Conservation (phyloP, 2,797 vertebrate species). For the Smutsia gigantea region DNA sequence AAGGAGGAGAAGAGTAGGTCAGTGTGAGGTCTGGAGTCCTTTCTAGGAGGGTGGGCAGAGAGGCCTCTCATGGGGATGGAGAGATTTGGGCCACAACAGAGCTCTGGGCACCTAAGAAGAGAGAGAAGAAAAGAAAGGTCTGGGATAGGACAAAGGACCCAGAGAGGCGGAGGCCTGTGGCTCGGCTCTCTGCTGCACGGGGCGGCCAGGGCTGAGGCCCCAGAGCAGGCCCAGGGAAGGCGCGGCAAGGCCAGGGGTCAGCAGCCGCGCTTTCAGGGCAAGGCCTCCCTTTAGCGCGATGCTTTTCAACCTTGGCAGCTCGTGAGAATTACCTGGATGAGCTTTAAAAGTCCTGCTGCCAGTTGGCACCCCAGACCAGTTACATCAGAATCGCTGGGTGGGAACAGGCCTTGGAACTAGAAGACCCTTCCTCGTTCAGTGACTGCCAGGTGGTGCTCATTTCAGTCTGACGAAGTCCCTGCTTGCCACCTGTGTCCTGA, state of each 20-base stretch:
- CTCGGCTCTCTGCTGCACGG: no score
- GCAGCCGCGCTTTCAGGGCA: neutral
- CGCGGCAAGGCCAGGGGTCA: neutral
- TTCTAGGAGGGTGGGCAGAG: neutral
- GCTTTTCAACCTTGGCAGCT: neutral
- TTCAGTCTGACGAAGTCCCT: neutral
- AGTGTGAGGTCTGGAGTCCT: neutral
- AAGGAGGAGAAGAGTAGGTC: neutral
- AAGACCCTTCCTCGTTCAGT: neutral
- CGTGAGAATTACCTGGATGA: neutral
- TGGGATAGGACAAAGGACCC: neutral
- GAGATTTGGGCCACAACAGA: neutral
- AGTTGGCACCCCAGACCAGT: neutral
- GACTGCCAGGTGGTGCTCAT: neutral
- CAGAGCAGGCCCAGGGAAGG: neutral
- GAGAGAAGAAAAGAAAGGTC: neutral
- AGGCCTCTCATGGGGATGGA: neutral
- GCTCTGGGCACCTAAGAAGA: neutral
- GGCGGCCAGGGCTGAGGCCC: no score
- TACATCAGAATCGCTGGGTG: neutral
- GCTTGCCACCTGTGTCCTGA: neutral
- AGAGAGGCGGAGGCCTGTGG: neutral
- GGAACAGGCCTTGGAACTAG: neutral
- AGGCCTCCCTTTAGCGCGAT: neutral
- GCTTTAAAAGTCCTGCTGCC: neutral